phyloP scores from a whole-genome alignment of 2,113 vertebrate genomes.

The Tragelaphus strepsiceros region DNA sequence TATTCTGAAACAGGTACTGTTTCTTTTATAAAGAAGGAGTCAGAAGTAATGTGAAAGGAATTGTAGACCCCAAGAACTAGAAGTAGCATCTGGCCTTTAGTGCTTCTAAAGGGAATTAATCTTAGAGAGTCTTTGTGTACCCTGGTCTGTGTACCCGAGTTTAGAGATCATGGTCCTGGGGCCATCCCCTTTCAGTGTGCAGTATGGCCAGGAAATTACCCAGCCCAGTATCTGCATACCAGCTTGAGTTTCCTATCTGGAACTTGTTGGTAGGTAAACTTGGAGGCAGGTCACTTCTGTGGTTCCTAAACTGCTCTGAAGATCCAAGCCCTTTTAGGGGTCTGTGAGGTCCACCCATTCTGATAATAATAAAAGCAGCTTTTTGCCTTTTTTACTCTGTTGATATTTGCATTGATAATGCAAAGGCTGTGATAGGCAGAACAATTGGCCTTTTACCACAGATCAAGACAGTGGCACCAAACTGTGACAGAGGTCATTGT shows the following conservation, averaged over 20 bases:
- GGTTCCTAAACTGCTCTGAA: not conserved
- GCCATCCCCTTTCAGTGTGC: not conserved
- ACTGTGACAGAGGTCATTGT: not conserved
- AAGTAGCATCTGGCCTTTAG: not conserved
- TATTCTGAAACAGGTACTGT: not conserved
- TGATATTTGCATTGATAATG: not conserved
- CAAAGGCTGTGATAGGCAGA: not conserved
- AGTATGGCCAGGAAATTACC: too few species aligned
- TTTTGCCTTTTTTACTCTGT: not conserved
- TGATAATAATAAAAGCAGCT: not conserved
- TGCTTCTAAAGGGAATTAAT: not conserved
- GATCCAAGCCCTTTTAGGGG: not conserved
- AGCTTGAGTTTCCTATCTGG: not conserved
- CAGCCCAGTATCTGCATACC: not conserved
- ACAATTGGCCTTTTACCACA: not conserved
- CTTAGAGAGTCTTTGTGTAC: not conserved
- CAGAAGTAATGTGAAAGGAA: not conserved
- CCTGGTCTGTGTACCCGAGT: rapidly evolving
- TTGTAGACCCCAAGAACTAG: not conserved
- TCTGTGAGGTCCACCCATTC: not conserved
- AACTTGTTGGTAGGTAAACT: not conserved
- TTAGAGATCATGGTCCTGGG: not conserved
- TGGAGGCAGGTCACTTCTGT: not conserved
- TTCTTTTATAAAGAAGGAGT: not conserved
- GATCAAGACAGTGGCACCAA: not conserved